A percentile compares a stretch with the other conserved stretches of the same genome.
Conservation (phyloP, 2,888 invertebrate genomes). For the Xestia rhomboidea region DNA sequence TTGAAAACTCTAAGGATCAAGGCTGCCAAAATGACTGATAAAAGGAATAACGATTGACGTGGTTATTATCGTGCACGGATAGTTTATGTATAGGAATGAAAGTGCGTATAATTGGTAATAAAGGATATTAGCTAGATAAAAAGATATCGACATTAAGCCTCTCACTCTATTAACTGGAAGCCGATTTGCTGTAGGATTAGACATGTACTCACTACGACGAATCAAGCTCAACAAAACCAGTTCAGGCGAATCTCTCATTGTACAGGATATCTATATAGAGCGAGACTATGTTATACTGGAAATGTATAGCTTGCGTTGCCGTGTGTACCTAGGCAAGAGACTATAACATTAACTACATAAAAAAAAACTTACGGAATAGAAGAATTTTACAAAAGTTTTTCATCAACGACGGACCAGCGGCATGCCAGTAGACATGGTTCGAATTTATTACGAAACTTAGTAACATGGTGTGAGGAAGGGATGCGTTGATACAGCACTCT, state of each 20-base stretch:
- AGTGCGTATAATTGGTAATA: not conserved
- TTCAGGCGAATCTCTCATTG: not conserved
- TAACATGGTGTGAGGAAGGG: too few relatives aligned
- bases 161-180: not conserved
- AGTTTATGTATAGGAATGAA: not conserved
- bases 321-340: too few relatives aligned
- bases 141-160: not conserved
- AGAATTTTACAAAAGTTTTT: too few relatives aligned
- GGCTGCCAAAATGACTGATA: not conserved
- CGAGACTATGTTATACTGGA: not conserved
- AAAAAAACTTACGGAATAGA: too few relatives aligned
- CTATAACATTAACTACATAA: too few relatives aligned
- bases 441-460: too few relatives aligned
- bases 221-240: not conserved
- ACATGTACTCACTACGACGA: not conserved
- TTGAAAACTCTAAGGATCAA: conserved; percentile 1
- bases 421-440: too few relatives aligned
- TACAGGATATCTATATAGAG: not conserved
- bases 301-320: not conserved
- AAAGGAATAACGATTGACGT: not conserved
- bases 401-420: too few relatives aligned
- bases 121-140: not conserved
- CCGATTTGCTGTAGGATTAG: conserved; percentile 1
- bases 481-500: too few relatives aligned
- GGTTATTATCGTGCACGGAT: not conserved